Percentiles rank a stretch among this genome's conserved stretches.
phyloP scores from a whole-genome alignment of 2,888 invertebrate species.

The Hydrotaea cyrtoneurina region DNA sequence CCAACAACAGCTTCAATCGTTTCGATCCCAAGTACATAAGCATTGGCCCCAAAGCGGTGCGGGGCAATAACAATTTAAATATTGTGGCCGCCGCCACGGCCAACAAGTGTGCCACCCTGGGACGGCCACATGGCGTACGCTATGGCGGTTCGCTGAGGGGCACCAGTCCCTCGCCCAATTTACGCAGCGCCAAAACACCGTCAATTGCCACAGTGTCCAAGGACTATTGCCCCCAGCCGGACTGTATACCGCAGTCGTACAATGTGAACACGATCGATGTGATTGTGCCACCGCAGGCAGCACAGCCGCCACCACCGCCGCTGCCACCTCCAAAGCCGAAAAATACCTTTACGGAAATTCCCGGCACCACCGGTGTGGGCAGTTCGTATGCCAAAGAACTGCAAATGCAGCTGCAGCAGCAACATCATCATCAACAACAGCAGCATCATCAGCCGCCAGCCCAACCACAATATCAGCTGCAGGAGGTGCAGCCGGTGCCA shows the following conservation, averaged over 20 bases:
- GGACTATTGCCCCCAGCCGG: slow-evolving; percentile 80
- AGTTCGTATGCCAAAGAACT: slow-evolving; percentile 79
- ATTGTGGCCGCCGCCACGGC: slow-evolving; percentile 76
- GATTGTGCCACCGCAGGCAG: slow-evolving; percentile 66
- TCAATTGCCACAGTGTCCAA: slow-evolving; percentile 81
- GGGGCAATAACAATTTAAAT: slow-evolving; percentile 78
- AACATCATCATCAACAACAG: slow-evolving; percentile 69
- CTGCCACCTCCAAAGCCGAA: slow-evolving; percentile 77
- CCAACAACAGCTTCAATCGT: slow-evolving; percentile 80
- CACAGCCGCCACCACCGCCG: slow-evolving; percentile 74
- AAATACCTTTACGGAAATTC: slow-evolving; percentile 80
- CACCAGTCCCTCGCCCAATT: slow-evolving; percentile 79
- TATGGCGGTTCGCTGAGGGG: slow-evolving; percentile 80
- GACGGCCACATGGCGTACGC: slow-evolving; percentile 78
- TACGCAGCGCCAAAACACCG: slow-evolving; percentile 80
- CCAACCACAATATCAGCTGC: slow-evolving; percentile 75
- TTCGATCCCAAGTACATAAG: slow-evolving; percentile 81
- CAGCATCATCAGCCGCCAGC: slow-evolving; percentile 71
- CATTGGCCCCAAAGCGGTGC: slow-evolving; percentile 80
- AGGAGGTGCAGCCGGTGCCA: slow-evolving; percentile 70
- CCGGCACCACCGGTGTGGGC: slow-evolving; percentile 80
- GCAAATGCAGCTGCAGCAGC: slow-evolving; percentile 69
- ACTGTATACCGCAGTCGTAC: slow-evolving; percentile 78
- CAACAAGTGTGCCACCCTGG: slow-evolving; percentile 80
- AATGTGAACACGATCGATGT: slow-evolving; percentile 65